Conservation (phyloP, 2,888 invertebrate genomes). For the Ectemnius continuus region DNA sequence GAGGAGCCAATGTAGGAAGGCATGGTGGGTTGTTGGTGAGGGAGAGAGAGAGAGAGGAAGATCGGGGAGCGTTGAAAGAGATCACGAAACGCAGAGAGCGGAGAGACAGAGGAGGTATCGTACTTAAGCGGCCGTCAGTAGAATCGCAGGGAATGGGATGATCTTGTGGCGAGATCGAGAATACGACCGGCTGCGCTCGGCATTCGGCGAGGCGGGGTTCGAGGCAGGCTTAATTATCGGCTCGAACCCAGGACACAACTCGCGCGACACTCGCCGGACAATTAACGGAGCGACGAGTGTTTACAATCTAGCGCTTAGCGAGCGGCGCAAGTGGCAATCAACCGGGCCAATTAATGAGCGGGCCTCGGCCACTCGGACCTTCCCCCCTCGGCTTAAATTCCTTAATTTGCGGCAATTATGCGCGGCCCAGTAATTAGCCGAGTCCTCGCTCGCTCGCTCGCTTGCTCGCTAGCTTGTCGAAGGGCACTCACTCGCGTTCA, state of each 20-base stretch:
- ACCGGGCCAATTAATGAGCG: constrained; percentile 69
- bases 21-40: too few relatives aligned
- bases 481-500: constrained; percentile 22
- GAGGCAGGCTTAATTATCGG: constrained; percentile 55
- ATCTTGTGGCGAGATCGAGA: constrained; percentile 42
- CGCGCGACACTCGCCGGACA: constrained; percentile 63
- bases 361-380: constrained; percentile 40
- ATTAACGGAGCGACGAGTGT: constrained; percentile 68
- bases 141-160: constrained; percentile 1
- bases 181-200: constrained; percentile 23
- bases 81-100: neutral
- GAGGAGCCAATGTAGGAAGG: neutral
- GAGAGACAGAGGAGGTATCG: constrained; percentile 13
- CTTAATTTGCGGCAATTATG: constrained; percentile 71
- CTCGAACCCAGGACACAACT: constrained; percentile 48
- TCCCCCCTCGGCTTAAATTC: constrained; percentile 59
- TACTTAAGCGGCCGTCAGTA: constrained; percentile 1
- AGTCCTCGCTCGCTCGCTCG: neutral
- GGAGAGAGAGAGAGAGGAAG: neutral
- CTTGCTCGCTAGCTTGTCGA: constrained; percentile 15
- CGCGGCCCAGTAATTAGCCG: constrained; percentile 60
- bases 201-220: constrained; percentile 14
- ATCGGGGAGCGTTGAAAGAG: neutral
- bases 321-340: constrained; percentile 67
- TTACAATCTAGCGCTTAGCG: constrained; percentile 71